A percentile compares a stretch with the other conserved stretches of the same genome.
Conservation (phyloP, 2,113 vertebrate genomes). For the Isurus oxyrinchus region DNA sequence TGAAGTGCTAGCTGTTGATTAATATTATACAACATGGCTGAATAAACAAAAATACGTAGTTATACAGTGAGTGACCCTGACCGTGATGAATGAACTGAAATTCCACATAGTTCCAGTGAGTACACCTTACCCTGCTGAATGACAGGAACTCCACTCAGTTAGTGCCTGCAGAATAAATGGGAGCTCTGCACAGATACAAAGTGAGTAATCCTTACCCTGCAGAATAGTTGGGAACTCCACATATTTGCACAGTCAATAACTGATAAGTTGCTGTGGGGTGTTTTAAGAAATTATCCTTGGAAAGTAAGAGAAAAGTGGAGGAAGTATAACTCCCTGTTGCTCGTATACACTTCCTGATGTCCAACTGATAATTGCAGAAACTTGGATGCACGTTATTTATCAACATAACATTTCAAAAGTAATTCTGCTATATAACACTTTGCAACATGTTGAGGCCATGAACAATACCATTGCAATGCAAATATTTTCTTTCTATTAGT, state of each 20-base stretch:
- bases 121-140: background rate
- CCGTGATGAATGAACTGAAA: background rate
- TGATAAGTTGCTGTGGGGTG: no score
- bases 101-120: background rate
- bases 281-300: no score
- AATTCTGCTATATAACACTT: background rate
- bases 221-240: background rate
- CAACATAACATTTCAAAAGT: background rate
- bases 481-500: background rate
- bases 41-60: background rate
- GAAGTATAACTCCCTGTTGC: no score
- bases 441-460: background rate
- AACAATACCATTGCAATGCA: background rate
- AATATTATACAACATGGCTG: background rate
- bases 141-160: background rate
- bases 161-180: background rate
- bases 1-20: background rate
- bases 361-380: background rate
- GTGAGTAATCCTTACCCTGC: background rate
- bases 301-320: no score
- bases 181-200: background rate
- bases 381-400: background rate
- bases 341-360: no score
- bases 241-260: background rate
- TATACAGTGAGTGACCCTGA: background rate